Conservation (phyloP, 2,113 vertebrate genomes). For the Spea bombifrons region DNA sequence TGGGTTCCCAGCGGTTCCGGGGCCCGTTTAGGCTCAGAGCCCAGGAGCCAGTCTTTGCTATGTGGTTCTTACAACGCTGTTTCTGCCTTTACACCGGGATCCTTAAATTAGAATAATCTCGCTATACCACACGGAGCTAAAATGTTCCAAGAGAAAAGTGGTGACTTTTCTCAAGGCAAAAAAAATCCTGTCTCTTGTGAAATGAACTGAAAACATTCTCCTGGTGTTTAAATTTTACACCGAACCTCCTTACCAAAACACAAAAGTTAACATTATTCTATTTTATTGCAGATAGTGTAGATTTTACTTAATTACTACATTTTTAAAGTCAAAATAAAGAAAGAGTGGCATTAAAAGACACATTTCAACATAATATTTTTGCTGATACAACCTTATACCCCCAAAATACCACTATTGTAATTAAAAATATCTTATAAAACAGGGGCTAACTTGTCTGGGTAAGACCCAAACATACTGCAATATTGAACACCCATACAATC, state of each 20-base stretch:
- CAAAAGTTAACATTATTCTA: not conserved
- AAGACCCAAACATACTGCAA: too few relatives aligned
- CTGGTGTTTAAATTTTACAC: not conserved
- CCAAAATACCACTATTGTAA: too few relatives aligned
- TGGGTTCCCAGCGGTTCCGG: not conserved
- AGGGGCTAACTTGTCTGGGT: too few relatives aligned
- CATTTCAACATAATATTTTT: not conserved
- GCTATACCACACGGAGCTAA: slow-evolving; percentile 20
- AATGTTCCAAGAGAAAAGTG: not conserved
- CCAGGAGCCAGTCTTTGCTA: not conserved
- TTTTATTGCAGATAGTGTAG: too few relatives aligned
- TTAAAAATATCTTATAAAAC: too few relatives aligned
- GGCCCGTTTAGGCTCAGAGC: slow-evolving; percentile 15
- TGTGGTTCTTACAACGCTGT: not conserved
- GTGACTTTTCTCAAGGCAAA: slow-evolving; percentile 21
- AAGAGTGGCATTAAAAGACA: too few relatives aligned
- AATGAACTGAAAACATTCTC: not conserved
- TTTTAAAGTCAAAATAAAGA: too few relatives aligned
- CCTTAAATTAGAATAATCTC: slow-evolving; percentile 15
- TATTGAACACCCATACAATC: too few relatives aligned
- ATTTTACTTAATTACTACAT: too few relatives aligned
- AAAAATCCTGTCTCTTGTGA: slow-evolving; percentile 10
- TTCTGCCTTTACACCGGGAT: slow-evolving; percentile 6
- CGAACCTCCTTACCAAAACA: not conserved
- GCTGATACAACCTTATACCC: not conserved